These are phyloP conservation scores for Synodontis membranacea DNA, from an alignment of 2,113 vertebrate genomes.

Conservation along the genomic window DNA sequence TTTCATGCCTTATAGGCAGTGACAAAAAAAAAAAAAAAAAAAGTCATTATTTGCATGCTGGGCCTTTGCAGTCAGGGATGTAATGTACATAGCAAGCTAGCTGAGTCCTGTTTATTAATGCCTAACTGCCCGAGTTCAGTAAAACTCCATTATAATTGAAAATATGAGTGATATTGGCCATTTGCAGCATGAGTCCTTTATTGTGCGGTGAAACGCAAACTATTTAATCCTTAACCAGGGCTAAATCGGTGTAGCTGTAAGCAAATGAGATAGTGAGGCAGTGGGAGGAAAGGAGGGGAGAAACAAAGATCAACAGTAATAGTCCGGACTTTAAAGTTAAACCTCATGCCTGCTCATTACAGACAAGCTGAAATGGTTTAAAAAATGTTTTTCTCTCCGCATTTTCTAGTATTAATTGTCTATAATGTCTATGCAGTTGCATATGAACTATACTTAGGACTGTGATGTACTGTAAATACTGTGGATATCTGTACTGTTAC, in stretches of 20 bases:
- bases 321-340: slow-evolving; percentile 2
- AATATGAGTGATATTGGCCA: slow-evolving; percentile 15
- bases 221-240: slow-evolving; percentile 10
- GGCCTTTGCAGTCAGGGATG: background rate
- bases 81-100: slow-evolving; percentile 40
- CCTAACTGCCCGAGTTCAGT: slow-evolving; percentile 33
- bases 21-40: slow-evolving; percentile 45
- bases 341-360: background rate
- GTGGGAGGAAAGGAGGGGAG: background rate
- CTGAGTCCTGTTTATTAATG: slow-evolving; percentile 49
- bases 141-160: slow-evolving; percentile 34
- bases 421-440: slow-evolving; percentile 11
- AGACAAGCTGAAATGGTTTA: background rate
- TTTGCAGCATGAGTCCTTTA: slow-evolving; percentile 18
- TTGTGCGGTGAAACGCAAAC: slow-evolving; percentile 3
- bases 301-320: background rate
- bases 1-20: slow-evolving; percentile 52
- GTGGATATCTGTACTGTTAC: background rate
- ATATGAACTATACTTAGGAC: background rate
- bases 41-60: slow-evolving; percentile 37
- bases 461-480: background rate
- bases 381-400: background rate
- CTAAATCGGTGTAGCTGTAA: slow-evolving; percentile 29
- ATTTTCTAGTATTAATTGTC: slow-evolving; percentile 7
- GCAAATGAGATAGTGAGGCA: background rate